These are phyloP conservation scores for Cloeon dipterum DNA, from an alignment of 2,888 invertebrate genomes.

Conservation along the genomic window DNA sequence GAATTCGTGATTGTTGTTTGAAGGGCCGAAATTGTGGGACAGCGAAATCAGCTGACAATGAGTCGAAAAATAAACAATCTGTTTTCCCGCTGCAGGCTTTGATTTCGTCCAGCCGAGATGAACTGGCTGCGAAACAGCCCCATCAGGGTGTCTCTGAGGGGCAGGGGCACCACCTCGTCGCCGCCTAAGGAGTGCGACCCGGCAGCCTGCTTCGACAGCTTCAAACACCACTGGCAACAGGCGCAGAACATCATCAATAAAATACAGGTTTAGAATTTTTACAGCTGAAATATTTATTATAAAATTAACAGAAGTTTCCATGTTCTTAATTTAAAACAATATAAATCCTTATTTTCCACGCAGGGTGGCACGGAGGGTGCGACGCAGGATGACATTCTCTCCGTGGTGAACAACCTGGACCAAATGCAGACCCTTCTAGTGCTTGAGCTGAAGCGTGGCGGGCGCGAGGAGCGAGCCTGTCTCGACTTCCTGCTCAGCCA, in stretches of 20 bases:
- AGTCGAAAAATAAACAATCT: too few species aligned
- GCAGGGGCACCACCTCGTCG: constrained; percentile 37
- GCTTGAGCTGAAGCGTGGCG: constrained; percentile 41
- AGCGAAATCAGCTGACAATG: too few species aligned
- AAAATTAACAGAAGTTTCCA: too few species aligned
- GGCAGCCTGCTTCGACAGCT: constrained; percentile 77
- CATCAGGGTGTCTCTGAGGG: constrained; percentile 27
- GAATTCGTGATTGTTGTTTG: too few species aligned
- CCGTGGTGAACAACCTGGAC: constrained; percentile 77
- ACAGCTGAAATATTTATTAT: constrained; percentile 7
- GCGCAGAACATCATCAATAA: constrained; percentile 60
- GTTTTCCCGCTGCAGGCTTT: too few species aligned
- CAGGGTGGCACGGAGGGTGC: constrained; percentile 27
- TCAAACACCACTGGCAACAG: constrained; percentile 87
- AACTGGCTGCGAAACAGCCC: constrained; percentile 46
- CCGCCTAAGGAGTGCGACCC: constrained; percentile 54
- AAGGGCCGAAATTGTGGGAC: too few species aligned
- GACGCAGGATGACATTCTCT: constrained; percentile 65
- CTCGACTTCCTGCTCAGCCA: constrained; percentile 65
- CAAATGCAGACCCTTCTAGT: constrained; percentile 69
- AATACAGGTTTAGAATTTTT: constrained; percentile 30
- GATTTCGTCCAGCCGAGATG: constrained; percentile 20
- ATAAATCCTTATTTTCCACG: too few species aligned
- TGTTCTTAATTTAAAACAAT: too few species aligned
- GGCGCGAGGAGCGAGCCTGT: too few species aligned